phyloP scores from a whole-genome alignment of 2,888 invertebrate species.

The Selenia dentaria region DNA sequence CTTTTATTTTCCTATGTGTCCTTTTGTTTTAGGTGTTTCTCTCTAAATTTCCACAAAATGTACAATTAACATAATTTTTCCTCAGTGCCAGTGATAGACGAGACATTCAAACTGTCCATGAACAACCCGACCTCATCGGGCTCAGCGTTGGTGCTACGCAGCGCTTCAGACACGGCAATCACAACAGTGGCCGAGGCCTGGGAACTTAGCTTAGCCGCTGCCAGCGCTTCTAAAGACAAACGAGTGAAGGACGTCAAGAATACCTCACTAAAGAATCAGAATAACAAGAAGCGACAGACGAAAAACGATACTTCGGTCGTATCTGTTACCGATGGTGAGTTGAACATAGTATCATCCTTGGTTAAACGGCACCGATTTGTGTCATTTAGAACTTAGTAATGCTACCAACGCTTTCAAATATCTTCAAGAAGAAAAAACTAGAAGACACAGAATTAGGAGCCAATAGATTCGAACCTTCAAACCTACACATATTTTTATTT shows the following conservation, averaged over 20 bases:
- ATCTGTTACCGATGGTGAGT: slow-evolving; percentile 60
- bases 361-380: too few relatives aligned
- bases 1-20: too few relatives aligned
- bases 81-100: slow-evolving; percentile 64
- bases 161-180: slow-evolving; percentile 91
- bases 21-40: too few relatives aligned
- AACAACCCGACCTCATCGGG: slow-evolving; percentile 54
- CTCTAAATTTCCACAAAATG: too few relatives aligned
- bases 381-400: too few relatives aligned
- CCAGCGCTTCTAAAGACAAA: slow-evolving; percentile 95
- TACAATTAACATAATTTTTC: too few relatives aligned
- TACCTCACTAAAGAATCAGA: slow-evolving; percentile 74
- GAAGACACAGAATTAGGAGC: too few relatives aligned
- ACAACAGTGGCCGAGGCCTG: slow-evolving; percentile 93
- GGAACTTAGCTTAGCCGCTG: slow-evolving; percentile 92
- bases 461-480: too few relatives aligned
- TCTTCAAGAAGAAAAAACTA: too few relatives aligned
- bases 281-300: slow-evolving; percentile 63
- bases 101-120: slow-evolving; percentile 47
- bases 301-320: slow-evolving; percentile 54
- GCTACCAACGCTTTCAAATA: too few relatives aligned
- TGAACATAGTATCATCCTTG: too few relatives aligned
- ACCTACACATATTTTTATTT: too few relatives aligned
- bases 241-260: slow-evolving; percentile 93
- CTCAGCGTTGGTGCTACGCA: slow-evolving; percentile 81